Evolutionary conservation across 2,113 vertebrate species (phyloP).

Genomic region (Apteryx owenii): DNA sequence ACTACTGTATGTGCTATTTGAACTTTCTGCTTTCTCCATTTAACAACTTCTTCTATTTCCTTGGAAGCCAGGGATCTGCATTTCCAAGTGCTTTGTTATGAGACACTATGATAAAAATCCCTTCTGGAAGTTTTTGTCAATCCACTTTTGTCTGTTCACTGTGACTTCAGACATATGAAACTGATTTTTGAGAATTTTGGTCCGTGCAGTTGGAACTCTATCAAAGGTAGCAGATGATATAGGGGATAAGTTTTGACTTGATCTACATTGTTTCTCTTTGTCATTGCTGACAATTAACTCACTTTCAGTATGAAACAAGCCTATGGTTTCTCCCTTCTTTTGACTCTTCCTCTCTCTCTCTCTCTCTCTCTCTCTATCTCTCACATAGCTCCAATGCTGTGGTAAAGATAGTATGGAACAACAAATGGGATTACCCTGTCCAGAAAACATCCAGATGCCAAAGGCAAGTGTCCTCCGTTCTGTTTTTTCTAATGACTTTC

Average conservation of each 20-base stretch:
- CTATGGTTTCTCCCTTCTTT: neutral
- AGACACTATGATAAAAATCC: neutral
- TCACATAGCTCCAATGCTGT: conserved; percentile 81
- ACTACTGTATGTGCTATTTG: neutral
- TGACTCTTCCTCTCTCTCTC: neutral
- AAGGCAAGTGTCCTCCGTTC: conserved; percentile 68
- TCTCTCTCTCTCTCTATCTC: neutral
- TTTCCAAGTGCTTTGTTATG: neutral
- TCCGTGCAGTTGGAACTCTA: neutral
- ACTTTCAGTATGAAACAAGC: neutral
- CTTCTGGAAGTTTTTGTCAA: neutral
- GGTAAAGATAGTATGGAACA: conserved; percentile 75
- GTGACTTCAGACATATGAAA: neutral
- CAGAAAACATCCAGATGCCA: conserved; percentile 73
- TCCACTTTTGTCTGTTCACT: neutral
- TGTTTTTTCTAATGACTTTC: neutral
- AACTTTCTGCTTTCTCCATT: conserved; percentile 8
- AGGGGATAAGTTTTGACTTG: neutral
- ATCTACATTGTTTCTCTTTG: neutral
- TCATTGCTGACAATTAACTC: neutral
- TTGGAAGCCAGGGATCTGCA: neutral
- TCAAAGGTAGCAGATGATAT: neutral
- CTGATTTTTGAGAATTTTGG: neutral
- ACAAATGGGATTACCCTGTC: conserved; percentile 72
- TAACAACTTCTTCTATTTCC: neutral